Conservation (phyloP, 2,888 invertebrate genomes). For the Bombylius discolor region DNA sequence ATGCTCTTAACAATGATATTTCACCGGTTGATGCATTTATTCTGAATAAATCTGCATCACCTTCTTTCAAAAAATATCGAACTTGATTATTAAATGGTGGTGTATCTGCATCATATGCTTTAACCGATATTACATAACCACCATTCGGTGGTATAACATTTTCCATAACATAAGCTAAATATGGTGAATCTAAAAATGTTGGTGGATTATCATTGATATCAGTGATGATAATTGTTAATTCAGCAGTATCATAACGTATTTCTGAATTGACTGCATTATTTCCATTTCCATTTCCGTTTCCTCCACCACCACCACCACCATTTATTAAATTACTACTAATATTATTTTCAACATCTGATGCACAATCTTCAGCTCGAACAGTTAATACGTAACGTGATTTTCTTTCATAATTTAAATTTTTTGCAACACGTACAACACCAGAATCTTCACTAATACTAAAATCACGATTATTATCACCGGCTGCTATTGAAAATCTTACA, state of each 20-base stretch:
- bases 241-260: slow-evolving; percentile 60
- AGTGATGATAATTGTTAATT: slow-evolving; percentile 69
- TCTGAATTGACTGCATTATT: slow-evolving; percentile 12
- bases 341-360: slow-evolving; percentile 47
- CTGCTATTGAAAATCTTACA: slow-evolving; percentile 77
- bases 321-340: too few species aligned
- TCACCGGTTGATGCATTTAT: slow-evolving; percentile 88
- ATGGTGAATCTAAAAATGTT: slow-evolving; percentile 87
- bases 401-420: slow-evolving; percentile 86
- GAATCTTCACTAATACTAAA: slow-evolving; percentile 86
- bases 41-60: slow-evolving; percentile 78
- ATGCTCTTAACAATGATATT: slow-evolving; percentile 65
- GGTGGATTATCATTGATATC: slow-evolving; percentile 93
- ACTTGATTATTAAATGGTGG: slow-evolving; percentile 82
- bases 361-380: slow-evolving; percentile 80
- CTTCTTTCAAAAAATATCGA: slow-evolving; percentile 85
- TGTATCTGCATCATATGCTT: slow-evolving; percentile 83
- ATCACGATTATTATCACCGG: slow-evolving; percentile 81
- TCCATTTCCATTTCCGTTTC: not conserved
- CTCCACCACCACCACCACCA: slow-evolving; percentile 4
- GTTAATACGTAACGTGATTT: slow-evolving; percentile 70
- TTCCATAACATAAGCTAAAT: slow-evolving; percentile 86
- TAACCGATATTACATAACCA: slow-evolving; percentile 69
- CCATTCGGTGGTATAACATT: slow-evolving; percentile 69
- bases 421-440: slow-evolving; percentile 80